Base-by-base conservation (phyloP, 1,140 invertebrate species). In the Diorhabda elongata region DNA sequence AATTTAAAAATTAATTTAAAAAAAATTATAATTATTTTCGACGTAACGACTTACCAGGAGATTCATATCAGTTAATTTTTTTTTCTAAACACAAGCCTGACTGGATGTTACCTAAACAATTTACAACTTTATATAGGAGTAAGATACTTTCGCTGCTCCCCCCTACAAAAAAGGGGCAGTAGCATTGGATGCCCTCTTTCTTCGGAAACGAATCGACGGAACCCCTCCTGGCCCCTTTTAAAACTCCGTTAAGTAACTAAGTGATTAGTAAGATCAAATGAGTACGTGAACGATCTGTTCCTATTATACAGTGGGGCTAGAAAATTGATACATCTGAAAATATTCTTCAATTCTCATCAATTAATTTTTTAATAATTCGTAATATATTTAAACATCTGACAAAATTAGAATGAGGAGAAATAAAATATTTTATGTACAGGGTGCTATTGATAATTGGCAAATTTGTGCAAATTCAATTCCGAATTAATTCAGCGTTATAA, bases 31-130 rank as follows among this genome's bases (percentile, higher is more conserved):
- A 26, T 26, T 26, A 4, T 71, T 58, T 44, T 58, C 11, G 43
- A 43, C 8, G 11, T 61, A 58, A 47, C 56, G 59, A 77, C 77
- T 78, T 76, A 78, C 77, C 75, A 78, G 75, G 70, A 78, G 72
- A 68, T 71, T 78, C 77, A 78, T 78, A 69, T 72, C 67, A 65
- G 56, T 42, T 42, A 60, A 61, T 11, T 59, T 26, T 26, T 26
- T 62, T 47, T 70, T 66, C 61, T 42, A 57, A 61, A 45, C 71
- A 63, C 61, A 75, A 72, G 66, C 66, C 69, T 63, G 67, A 75
- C 70, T 76, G 75, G 69, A 71, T 73, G 63, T 44, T 58, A 44
- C 52, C n/a, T 47, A 58, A 66, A 63, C 64, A 44, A 47, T 52
- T 43, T 60, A 52, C 42, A 59, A 59, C 59, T 64, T 73, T 76